Percentiles rank a stretch among this genome's conserved stretches.
phyloP scores from a whole-genome alignment of 1,140 invertebrate genomes.

The Rhagoletis zephyria region DNA sequence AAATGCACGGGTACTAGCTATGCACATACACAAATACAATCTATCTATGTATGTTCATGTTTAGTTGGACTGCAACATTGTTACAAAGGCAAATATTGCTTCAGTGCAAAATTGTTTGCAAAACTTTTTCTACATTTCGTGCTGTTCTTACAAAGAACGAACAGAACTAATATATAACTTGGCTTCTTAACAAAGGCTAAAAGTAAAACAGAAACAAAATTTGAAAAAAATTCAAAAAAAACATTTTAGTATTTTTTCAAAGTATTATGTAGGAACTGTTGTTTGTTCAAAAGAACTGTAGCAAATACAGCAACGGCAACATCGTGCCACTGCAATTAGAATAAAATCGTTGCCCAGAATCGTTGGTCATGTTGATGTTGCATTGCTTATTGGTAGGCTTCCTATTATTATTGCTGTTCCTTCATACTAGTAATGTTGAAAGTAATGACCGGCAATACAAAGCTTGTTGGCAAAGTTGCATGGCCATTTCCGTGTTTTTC shows the following conservation, averaged over 20 bases:
- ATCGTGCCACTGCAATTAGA: slow-evolving; percentile 13
- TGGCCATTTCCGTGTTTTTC: background rate
- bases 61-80: background rate
- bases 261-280: background rate
- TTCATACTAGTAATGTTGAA: no score
- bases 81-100: background rate
- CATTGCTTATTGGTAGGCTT: background rate
- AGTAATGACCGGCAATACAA: background rate
- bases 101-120: background rate
- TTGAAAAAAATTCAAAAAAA: background rate
- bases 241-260: background rate
- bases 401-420: no score
- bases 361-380: background rate
- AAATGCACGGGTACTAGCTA: no score
- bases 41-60: no score
- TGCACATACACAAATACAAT: no score
- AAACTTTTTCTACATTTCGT: background rate
- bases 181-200: background rate
- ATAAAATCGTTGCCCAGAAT: background rate
- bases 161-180: background rate
- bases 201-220: background rate
- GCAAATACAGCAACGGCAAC: background rate
- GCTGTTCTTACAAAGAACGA: background rate
- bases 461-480: slow-evolving; percentile 10
- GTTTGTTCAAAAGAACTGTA: background rate